Evolutionary conservation across 2,888 invertebrate genomes (phyloP).

Genomic region (Eumacrocentrus americanus): DNA sequence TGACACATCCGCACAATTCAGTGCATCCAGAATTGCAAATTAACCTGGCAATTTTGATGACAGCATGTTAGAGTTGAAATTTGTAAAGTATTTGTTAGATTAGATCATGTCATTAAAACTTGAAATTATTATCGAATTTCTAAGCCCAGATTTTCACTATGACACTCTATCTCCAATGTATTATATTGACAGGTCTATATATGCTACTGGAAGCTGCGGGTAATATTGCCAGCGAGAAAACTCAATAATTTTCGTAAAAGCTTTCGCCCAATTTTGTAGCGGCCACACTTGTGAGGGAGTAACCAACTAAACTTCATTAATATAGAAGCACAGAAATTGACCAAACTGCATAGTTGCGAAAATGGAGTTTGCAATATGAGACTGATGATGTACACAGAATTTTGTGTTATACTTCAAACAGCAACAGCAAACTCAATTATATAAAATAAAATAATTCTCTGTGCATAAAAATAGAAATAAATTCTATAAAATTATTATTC

Average conservation of each 20-base stretch:
- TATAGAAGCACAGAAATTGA: background rate
- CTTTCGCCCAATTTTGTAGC: slow-evolving; percentile 31
- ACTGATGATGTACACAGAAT: no score
- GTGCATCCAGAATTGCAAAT: no score
- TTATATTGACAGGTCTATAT: background rate
- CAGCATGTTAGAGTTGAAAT: no score
- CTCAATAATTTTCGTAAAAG: slow-evolving; percentile 33
- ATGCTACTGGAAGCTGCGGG: background rate
- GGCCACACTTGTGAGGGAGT: slow-evolving; percentile 15
- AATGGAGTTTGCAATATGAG: no score
- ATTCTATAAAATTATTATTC: background rate
- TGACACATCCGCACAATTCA: no score
- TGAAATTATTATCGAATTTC: slow-evolving; percentile 15
- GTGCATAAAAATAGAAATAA: no score
- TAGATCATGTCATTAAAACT: background rate
- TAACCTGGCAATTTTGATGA: no score
- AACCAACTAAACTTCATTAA: background rate
- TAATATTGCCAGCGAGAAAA: slow-evolving; percentile 19
- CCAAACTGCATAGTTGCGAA: no score
- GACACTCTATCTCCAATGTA: slow-evolving; percentile 1
- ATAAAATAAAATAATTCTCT: slow-evolving; percentile 2
- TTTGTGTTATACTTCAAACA: no score
- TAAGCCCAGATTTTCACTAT: slow-evolving; percentile 2
- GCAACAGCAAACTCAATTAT: no score
- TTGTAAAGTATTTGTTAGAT: no score